These are phyloP conservation scores for Salminus brasiliensis DNA, from an alignment of 2,113 vertebrate genomes.

Conservation along the genomic window DNA sequence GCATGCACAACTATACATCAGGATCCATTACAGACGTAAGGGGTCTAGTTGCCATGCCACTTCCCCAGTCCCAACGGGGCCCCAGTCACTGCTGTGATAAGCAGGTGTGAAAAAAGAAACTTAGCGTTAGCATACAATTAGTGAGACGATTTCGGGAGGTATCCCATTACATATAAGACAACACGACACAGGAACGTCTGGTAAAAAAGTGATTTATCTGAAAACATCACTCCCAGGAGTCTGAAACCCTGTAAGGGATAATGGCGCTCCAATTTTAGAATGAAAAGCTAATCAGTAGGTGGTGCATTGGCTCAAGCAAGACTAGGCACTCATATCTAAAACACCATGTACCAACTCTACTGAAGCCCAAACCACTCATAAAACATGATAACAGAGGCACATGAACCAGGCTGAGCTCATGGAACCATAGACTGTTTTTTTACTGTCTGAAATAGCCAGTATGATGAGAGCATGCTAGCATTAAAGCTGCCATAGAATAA, in stretches of 20 bases:
- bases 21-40: too few species aligned
- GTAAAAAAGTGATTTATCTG: too few species aligned
- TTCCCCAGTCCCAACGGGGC: too few species aligned
- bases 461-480: constrained; percentile 11
- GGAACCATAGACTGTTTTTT: neutral
- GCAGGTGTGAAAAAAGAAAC: constrained; percentile 51
- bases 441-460: constrained; percentile 5
- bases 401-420: neutral
- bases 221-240: too few species aligned
- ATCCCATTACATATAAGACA: neutral
- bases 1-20: too few species aligned
- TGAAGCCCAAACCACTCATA: constrained; percentile 2
- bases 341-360: constrained; percentile 3
- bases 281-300: neutral
- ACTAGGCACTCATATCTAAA: constrained; percentile 7
- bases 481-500: constrained; percentile 4
- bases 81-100: constrained; percentile 65
- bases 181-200: too few species aligned
- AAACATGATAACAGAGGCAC: constrained; percentile 7
- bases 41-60: too few species aligned
- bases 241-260: neutral
- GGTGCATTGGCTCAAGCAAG: neutral
- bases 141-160: neutral
- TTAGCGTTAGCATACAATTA: neutral
- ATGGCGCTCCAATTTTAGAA: neutral